Percentiles rank a stretch among this genome's conserved stretches.
Evolutionary conservation across 2,888 invertebrate species (phyloP).

Genomic region (Oscheius myriophilus): DNA sequence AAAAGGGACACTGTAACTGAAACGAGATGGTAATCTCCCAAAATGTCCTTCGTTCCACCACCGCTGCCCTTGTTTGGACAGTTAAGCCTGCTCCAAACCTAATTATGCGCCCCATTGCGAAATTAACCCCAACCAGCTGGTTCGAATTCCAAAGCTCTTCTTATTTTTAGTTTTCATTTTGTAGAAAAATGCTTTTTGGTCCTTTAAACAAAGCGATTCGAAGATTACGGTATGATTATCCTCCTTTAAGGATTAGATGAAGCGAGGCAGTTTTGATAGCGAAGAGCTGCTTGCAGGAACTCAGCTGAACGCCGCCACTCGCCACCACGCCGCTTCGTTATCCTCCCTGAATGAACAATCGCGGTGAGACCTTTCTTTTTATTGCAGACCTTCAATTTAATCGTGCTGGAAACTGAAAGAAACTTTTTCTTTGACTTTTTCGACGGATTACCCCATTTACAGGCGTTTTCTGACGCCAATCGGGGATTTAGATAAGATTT

Average conservation of each 20-base stretch:
- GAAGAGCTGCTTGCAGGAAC: constrained; percentile 28
- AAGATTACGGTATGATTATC: background rate
- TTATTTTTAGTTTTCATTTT: background rate
- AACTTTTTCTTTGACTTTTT: background rate
- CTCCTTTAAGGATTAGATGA: constrained; percentile 14
- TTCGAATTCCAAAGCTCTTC: background rate
- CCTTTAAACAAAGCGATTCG: background rate
- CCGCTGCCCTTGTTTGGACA: background rate
- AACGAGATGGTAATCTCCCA: background rate
- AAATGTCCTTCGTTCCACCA: background rate
- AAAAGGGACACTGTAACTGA: no score
- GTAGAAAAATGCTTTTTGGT: background rate
- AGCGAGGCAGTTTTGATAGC: constrained; percentile 6
- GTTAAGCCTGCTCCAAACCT: background rate
- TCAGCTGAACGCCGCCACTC: constrained; percentile 22
- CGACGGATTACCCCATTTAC: background rate
- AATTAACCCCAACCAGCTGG: background rate
- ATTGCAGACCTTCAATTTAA: background rate
- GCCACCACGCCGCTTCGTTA: constrained; percentile 18
- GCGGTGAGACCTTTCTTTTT: constrained; percentile 4
- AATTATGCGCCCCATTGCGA: background rate
- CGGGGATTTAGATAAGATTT: background rate
- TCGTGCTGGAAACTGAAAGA: background rate
- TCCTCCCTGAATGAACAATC: constrained; percentile 24
- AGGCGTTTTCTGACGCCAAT: constrained; percentile 2